phyloP scores from a whole-genome alignment of 1,140 invertebrate species.

The Dreissena rostriformis region DNA sequence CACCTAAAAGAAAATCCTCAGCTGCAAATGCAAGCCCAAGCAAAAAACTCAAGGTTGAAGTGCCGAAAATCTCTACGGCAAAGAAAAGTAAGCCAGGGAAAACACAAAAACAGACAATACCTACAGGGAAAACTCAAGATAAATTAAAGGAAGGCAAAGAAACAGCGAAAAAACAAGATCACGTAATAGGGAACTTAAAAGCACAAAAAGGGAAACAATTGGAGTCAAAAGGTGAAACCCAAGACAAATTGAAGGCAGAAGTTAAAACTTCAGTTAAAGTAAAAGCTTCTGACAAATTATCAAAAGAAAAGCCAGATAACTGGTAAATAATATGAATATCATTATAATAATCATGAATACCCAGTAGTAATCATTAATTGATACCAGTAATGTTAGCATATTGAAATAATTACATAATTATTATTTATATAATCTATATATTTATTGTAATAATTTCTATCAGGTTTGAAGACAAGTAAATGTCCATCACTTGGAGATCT shows the following conservation, averaged over 20 bases:
- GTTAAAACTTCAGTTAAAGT: neutral
- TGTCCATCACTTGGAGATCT: constrained; percentile 4
- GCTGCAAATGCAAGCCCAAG: no score
- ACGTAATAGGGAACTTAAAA: neutral
- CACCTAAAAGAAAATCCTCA: no score
- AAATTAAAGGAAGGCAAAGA: neutral
- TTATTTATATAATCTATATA: no score
- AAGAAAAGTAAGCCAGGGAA: no score
- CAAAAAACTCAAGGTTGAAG: no score
- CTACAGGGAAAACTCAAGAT: no score
- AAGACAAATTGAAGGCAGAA: no score
- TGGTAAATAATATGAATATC: neutral
- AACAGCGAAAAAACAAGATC: neutral
- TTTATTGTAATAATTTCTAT: neutral
- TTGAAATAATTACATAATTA: neutral
- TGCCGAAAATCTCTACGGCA: no score
- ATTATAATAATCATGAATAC: neutral
- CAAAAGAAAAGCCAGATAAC: neutral
- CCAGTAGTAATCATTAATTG: neutral
- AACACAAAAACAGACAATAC: no score
- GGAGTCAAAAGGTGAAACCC: neutral
- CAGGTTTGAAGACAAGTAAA: neutral
- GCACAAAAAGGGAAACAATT: neutral
- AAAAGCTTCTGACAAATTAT: neutral
- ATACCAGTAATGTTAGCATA: neutral